Evolutionary conservation across 2,888 invertebrate genomes (phyloP).

Genomic region (Erynnis tages): DNA sequence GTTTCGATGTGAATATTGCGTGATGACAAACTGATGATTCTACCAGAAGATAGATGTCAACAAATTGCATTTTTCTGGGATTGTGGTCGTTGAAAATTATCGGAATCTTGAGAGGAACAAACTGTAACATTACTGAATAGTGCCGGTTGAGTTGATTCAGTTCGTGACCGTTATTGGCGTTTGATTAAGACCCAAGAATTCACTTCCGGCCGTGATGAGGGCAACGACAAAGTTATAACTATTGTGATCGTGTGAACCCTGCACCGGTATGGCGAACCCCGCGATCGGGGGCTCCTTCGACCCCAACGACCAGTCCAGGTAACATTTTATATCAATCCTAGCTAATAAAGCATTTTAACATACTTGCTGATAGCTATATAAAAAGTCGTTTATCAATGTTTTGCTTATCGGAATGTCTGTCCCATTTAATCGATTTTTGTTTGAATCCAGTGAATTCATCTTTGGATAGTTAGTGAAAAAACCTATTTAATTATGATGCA

Average conservation of each 20-base stretch:
- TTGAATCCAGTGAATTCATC: no score
- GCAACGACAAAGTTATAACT: slow-evolving; percentile 47
- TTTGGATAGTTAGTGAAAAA: no score
- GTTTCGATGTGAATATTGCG: slow-evolving; percentile 75
- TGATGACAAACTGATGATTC: slow-evolving; percentile 54
- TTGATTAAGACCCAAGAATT: slow-evolving; percentile 43
- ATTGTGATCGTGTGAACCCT: slow-evolving; percentile 42
- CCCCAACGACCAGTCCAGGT: slow-evolving; percentile 86
- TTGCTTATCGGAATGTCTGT: no score
- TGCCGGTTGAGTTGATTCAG: slow-evolving; percentile 35
- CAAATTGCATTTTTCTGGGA: slow-evolving; percentile 62
- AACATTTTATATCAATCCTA: slow-evolving; percentile 3
- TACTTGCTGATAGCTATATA: no score
- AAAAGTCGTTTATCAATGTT: no score
- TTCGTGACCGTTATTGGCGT: slow-evolving; percentile 48
- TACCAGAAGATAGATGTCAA: slow-evolving; percentile 61
- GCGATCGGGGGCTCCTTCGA: slow-evolving; percentile 86
- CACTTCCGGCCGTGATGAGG: slow-evolving; percentile 64
- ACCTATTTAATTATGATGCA: no score
- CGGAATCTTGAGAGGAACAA: slow-evolving; percentile 36
- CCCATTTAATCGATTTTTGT: no score
- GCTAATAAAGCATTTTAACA: no score
- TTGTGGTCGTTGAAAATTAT: slow-evolving; percentile 43
- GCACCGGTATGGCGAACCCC: slow-evolving; percentile 68
- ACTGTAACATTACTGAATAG: slow-evolving; percentile 36